A percentile compares a stretch with the other conserved stretches of the same genome.
phyloP scores from a whole-genome alignment of 2,888 invertebrate species.

The Sinhomidia bicolor region DNA sequence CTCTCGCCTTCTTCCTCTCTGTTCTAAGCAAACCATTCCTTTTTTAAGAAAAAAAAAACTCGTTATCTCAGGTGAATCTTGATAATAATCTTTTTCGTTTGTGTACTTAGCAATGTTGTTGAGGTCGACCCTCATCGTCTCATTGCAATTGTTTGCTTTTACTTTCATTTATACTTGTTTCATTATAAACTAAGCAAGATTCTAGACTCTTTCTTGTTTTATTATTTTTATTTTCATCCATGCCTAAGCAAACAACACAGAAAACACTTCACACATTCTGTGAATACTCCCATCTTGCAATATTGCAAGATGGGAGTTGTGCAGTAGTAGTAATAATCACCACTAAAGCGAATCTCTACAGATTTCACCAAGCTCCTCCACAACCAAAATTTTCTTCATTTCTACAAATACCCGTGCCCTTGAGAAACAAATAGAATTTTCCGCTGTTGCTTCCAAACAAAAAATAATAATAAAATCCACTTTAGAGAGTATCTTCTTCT shows the following conservation, averaged over 20 bases:
- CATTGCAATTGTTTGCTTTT: constrained; percentile 28
- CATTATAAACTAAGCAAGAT: background rate
- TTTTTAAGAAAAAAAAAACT: constrained; percentile 41
- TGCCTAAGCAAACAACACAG: background rate
- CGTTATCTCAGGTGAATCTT: constrained; percentile 74
- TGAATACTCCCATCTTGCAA: background rate
- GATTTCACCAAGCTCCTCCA: background rate
- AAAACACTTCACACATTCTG: background rate
- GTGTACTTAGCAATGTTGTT: constrained; percentile 28
- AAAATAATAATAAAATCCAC: background rate
- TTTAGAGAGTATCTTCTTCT: background rate
- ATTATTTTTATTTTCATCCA: background rate
- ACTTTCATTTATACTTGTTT: constrained; percentile 16
- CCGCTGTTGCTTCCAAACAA: background rate
- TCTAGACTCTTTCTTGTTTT: background rate
- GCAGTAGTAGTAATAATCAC: constrained; percentile 1
- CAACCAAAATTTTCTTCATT: background rate
- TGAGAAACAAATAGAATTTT: constrained; percentile 30
- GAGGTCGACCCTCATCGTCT: constrained; percentile 44
- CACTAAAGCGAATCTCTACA: background rate
- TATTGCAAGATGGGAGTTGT: too few relatives aligned
- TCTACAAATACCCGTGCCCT: constrained; percentile 15
- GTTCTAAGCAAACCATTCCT: background rate
- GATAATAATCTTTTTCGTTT: constrained; percentile 64
- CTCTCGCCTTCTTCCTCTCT: background rate